phyloP scores from a whole-genome alignment of 2,113 vertebrate genomes.

The Microtus richardsoni region DNA sequence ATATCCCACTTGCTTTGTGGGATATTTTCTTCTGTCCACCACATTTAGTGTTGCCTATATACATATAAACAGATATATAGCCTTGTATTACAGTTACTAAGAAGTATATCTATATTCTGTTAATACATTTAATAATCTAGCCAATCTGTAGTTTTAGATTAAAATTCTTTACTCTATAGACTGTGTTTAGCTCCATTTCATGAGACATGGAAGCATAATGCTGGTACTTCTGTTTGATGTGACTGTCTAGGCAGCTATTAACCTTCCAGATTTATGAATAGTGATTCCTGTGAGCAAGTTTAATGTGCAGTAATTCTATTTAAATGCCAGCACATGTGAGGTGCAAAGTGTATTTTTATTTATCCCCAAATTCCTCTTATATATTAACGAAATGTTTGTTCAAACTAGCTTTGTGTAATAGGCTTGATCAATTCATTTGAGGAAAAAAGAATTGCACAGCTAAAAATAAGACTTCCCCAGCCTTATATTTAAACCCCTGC shows the following conservation, averaged over 20 bases:
- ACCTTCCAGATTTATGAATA: background rate
- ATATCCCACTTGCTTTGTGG: background rate
- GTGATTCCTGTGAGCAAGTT: background rate
- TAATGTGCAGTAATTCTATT: background rate
- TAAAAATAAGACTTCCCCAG: background rate
- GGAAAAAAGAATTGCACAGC: background rate
- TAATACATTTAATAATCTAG: background rate
- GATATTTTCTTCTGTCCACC: background rate
- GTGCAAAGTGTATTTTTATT: background rate
- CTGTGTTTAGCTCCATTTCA: background rate
- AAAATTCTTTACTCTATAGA: background rate
- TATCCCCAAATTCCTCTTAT: background rate
- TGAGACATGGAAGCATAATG: background rate
- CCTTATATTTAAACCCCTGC: background rate
- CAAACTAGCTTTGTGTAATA: background rate
- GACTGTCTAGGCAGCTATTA: background rate
- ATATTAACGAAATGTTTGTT: background rate
- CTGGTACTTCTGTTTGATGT: background rate
- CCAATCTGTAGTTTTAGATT: background rate
- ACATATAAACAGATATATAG: background rate
- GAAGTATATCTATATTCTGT: background rate
- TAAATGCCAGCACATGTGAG: background rate
- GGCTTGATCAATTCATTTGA: background rate
- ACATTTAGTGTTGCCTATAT: background rate
- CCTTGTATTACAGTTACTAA: background rate